A percentile compares a stretch with the other conserved stretches of the same genome.
Conservation (phyloP, 2,113 vertebrate species). For the Diadophis punctatus region DNA sequence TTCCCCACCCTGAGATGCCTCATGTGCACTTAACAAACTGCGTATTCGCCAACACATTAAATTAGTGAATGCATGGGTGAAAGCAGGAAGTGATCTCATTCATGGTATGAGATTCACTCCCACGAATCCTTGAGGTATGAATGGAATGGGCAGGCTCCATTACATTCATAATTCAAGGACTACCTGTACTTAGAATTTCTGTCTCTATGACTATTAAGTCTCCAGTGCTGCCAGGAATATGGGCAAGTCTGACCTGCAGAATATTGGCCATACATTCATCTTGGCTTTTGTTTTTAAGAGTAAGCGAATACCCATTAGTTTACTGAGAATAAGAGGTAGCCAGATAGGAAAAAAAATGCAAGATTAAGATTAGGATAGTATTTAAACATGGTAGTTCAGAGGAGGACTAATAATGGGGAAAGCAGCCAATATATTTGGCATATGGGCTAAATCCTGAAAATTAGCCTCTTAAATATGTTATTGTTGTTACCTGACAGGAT, state of each 20-base stretch:
- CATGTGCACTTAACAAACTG: no score
- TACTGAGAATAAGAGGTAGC: not conserved
- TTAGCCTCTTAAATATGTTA: not conserved
- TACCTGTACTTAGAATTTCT: not conserved
- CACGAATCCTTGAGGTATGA: no score
- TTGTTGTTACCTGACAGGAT: not conserved
- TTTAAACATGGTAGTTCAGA: not conserved
- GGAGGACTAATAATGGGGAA: not conserved
- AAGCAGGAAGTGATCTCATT: no score
- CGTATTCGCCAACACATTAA: no score
- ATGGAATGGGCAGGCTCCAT: no score
- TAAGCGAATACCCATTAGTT: not conserved
- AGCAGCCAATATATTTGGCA: not conserved
- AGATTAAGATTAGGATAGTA: not conserved
- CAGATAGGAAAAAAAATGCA: not conserved
- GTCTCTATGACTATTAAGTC: not conserved
- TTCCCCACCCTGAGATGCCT: no score
- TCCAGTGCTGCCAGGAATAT: not conserved
- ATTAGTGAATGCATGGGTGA: no score
- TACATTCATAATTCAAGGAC: no score
- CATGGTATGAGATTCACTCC: no score
- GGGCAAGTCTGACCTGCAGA: not conserved
- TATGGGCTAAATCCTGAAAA: not conserved
- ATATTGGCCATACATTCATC: not conserved
- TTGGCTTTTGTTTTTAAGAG: not conserved